Conservation (phyloP, 2,797 vertebrate species). For the Ctenopoma multispine region DNA sequence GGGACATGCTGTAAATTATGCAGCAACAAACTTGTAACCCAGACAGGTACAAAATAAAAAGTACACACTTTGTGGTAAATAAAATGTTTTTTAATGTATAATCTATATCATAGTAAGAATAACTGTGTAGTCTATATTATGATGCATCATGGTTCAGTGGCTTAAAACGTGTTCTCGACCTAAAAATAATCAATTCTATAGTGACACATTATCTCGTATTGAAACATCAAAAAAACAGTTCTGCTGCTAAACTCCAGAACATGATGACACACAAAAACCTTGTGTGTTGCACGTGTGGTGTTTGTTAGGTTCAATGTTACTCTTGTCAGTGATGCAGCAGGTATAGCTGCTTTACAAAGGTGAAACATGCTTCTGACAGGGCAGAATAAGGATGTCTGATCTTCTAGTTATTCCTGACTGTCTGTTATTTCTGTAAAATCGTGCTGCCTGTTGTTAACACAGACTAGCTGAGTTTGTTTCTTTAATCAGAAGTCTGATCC, state of each 20-base stretch:
- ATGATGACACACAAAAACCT: slow-evolving; percentile 45
- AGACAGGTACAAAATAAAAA: not conserved
- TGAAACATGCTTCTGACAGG: not conserved
- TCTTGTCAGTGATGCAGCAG: not conserved
- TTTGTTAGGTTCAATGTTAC: not conserved
- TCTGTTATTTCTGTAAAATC: slow-evolving; percentile 30
- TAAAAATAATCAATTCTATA: slow-evolving; percentile 38
- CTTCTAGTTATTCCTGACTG: slow-evolving; percentile 21
- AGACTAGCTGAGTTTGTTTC: not conserved
- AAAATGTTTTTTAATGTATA: not conserved
- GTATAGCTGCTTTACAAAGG: not conserved
- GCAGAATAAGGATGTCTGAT: slow-evolving; percentile 24
- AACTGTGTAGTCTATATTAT: not conserved
- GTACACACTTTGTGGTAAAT: not conserved
- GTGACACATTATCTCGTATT: slow-evolving; percentile 41
- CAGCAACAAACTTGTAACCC: not conserved
- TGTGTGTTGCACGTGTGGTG: slow-evolving; percentile 2
- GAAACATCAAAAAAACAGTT: slow-evolving; percentile 61
- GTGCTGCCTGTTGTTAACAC: slow-evolving; percentile 37
- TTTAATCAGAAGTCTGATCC: slow-evolving; percentile 6
- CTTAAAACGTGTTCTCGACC: not conserved
- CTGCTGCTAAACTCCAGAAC: slow-evolving; percentile 16
- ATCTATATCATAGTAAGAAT: not conserved
- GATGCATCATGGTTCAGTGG: not conserved
- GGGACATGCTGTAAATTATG: not conserved